Base-by-base conservation (phyloP, 1,140 invertebrate genomes). In the Pararge aegeria region DNA sequence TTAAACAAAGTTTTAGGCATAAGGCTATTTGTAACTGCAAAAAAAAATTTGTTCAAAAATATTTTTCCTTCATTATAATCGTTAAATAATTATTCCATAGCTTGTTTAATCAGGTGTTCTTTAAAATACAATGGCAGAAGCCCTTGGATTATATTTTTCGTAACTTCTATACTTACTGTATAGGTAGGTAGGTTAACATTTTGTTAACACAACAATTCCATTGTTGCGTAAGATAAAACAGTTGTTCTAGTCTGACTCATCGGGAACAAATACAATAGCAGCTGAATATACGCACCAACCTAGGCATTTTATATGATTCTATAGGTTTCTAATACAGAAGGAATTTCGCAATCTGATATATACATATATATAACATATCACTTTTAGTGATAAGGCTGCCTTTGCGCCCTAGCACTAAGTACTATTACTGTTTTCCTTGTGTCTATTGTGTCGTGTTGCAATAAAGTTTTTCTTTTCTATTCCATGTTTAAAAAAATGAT, bases 211-310 rank as follows among this genome's bases (percentile, higher is more conserved):
- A 46, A 46, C 16, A 20, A 46, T 46, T 5, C 12, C 16, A n/a
- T 20, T 46, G 42, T 46, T 20, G 42, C 42, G 42, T 46, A 46
- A 46, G 42, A 20, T 20, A 12, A 19, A 46, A 46, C 42, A 46
- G 42, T 46, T 16, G 10, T 20, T 4, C 10, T 3, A 19, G 10
- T 5, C 1, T 46, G 42, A 46, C 2, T 46, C 42, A 46, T 46
- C 19, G 1, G 1, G 16, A 46, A 19, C 42, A 20, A 46, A 20
- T 5, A 46, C 42, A 46, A 46, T 46, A 46, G 42, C 18, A 20
- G 18, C 42, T 46, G 42, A 20, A 5, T 20, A 19, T 46, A 20
- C 19, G 10, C n/a, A n/a, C n/a, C n/a, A n/a, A n/a, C n/a, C n/a
- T 34, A 30, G 29, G 29, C 29, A 30, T 10, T 30, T 1, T 1